phyloP scores from a whole-genome alignment of 1,140 invertebrate genomes.

The Cheumatopsyche charites region DNA sequence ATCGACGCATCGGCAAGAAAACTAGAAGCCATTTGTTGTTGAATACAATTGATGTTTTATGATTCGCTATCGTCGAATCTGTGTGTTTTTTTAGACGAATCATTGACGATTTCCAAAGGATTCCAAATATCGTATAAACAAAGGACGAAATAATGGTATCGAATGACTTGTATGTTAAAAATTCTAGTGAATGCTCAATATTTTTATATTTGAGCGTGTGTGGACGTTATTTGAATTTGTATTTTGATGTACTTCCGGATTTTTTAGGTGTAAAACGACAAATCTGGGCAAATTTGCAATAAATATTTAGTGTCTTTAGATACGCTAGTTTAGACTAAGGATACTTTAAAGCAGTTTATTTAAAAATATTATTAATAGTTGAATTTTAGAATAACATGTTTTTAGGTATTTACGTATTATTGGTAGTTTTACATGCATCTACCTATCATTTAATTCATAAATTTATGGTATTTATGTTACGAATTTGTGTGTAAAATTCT shows the following conservation, averaged over 20 bases:
- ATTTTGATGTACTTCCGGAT: constrained; percentile 41
- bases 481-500: too few relatives aligned
- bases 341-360: neutral
- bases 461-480: too few relatives aligned
- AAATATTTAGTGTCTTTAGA: constrained; percentile 44
- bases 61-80: neutral
- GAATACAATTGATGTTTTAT: neutral
- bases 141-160: neutral
- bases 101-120: neutral
- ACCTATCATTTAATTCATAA: too few relatives aligned
- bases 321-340: constrained; percentile 39
- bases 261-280: constrained; percentile 44
- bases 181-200: neutral
- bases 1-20: constrained; percentile 31
- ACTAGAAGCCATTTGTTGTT: constrained; percentile 1
- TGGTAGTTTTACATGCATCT: too few relatives aligned
- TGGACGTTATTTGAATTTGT: constrained; percentile 21
- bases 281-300: constrained; percentile 50
- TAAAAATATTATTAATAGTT: constrained; percentile 6
- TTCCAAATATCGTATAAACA: constrained; percentile 3
- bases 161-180: constrained; percentile 11
- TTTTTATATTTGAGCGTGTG: neutral
- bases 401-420: neutral
- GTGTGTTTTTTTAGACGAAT: neutral
- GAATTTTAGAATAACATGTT: constrained; percentile 7